Evolutionary conservation across 2,797 vertebrate genomes (phyloP).

Genomic region (Poeciliopsis gracilis): DNA sequence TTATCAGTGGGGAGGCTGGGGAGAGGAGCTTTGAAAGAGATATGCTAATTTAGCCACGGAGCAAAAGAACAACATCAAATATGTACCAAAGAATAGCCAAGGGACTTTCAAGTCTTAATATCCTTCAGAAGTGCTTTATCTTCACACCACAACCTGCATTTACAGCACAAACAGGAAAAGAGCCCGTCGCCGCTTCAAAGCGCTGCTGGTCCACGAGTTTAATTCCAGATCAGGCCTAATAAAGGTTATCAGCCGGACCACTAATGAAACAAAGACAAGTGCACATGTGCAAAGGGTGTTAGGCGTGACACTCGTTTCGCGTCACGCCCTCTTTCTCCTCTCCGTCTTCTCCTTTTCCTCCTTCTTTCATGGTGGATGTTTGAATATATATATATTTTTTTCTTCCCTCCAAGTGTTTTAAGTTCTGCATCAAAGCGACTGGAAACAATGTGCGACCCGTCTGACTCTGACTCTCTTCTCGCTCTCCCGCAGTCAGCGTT

Average conservation of each 20-base stretch:
- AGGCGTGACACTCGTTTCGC: slow-evolving; percentile 53
- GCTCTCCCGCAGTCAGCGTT: slow-evolving; percentile 75
- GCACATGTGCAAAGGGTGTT: slow-evolving; percentile 69
- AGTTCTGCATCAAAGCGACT: slow-evolving; percentile 88
- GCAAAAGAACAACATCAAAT: slow-evolving; percentile 96
- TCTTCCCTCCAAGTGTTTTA: slow-evolving; percentile 81
- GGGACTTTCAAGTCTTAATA: slow-evolving; percentile 96
- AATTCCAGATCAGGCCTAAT: slow-evolving; percentile 94
- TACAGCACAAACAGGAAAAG: slow-evolving; percentile 91
- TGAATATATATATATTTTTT: slow-evolving; percentile 75
- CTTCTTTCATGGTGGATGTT: slow-evolving; percentile 83
- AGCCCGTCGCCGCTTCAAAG: slow-evolving; percentile 90
- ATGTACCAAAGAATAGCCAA: slow-evolving; percentile 94
- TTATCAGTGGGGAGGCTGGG: slow-evolving; percentile 79
- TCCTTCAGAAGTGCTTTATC: slow-evolving; percentile 96
- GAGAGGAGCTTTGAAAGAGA: slow-evolving; percentile 87
- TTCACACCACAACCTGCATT: slow-evolving; percentile 89
- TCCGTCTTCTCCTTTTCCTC: slow-evolving; percentile 41
- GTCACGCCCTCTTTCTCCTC: slow-evolving; percentile 50
- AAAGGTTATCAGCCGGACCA: slow-evolving; percentile 91
- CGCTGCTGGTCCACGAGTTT: slow-evolving; percentile 82
- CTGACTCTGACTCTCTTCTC: slow-evolving; percentile 81
- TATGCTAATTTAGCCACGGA: slow-evolving; percentile 96
- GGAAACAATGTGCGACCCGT: slow-evolving; percentile 82
- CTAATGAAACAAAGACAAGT: slow-evolving; percentile 91